These are phyloP conservation scores for Trissoscelio sp. DNA, from an alignment of 2,888 invertebrate species.

Conservation along the genomic window DNA sequence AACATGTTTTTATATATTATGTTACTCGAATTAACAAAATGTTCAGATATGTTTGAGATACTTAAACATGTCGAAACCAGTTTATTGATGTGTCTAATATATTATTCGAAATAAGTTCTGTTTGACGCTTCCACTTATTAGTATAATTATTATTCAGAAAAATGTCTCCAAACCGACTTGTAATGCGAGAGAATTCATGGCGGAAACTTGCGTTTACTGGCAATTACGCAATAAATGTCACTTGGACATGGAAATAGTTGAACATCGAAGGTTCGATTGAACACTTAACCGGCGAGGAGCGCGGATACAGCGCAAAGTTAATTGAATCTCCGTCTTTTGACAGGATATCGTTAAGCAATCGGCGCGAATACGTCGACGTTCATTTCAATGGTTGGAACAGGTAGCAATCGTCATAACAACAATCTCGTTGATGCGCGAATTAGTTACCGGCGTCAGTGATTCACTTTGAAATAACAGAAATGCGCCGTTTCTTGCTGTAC, in stretches of 20 bases:
- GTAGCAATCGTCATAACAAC: conserved; percentile 67
- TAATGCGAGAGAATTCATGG: too few relatives aligned
- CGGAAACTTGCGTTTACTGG: conserved; percentile 8
- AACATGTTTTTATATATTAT: too few relatives aligned
- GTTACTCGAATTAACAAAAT: too few relatives aligned
- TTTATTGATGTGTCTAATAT: too few relatives aligned
- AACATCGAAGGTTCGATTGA: conserved; percentile 7
- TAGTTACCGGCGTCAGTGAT: conserved; percentile 55
- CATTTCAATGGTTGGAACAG: conserved; percentile 68
- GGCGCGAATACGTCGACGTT: conserved; percentile 62
- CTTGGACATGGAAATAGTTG: conserved; percentile 28
- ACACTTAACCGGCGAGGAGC: background rate
- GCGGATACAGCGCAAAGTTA: conserved; percentile 49
- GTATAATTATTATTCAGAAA: too few relatives aligned
- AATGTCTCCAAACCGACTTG: too few relatives aligned
- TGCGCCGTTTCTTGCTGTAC: conserved; percentile 74
- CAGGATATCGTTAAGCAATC: conserved; percentile 68
- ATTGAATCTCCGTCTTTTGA: conserved; percentile 73
- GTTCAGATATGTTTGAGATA: too few relatives aligned
- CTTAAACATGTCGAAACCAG: too few relatives aligned
- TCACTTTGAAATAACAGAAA: conserved; percentile 75
- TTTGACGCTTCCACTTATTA: too few relatives aligned
- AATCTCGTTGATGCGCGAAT: conserved; percentile 63
- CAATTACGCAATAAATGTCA: conserved; percentile 11
- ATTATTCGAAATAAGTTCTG: too few relatives aligned